Evolutionary conservation across 2,888 invertebrate species (phyloP), one percentile per base, ranked within the genome.

Genomic region (Rhogogaster chlorosoma): DNA sequence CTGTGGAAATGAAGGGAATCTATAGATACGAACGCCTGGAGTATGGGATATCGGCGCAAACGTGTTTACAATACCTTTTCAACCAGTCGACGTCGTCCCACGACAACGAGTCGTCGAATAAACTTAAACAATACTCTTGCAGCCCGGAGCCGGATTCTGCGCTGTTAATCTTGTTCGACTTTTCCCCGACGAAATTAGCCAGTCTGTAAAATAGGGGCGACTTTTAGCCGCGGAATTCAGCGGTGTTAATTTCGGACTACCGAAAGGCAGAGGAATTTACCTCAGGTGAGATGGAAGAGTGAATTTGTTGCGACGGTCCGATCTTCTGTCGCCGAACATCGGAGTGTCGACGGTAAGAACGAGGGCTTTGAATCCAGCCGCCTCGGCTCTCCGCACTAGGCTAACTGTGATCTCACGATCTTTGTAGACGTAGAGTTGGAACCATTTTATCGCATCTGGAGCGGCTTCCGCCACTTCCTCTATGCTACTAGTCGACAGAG

Each of bases 81-180:
- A 99, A 94, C 99, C 98, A 99, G 86, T 95, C 94, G 0, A 99
- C 95, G 89, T 98, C 98, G n/a, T 96, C 94, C 99, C 99, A 99
- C 1, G 96, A 96, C 26, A 99, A 92, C 1, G 96, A 95, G 85
- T 96, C 94, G 93, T 99, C 98, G 89, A 98, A 97, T 86, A 98
- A 94, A 85, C 95, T 95, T 49, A 95, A 94, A 0, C 98, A 97
- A 89, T 98, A 98, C 89, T 96, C 96, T 89, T 96, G 97, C 61
- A 99, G 94, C 0, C 97, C 97, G 0, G 98, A 98, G 12, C 96
- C 96, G 45, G 94, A 93, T n/a, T 93, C 93, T 0, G 95, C 92
- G 67, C 90, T 88, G 83, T 93, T 94, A 53, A 94, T 94, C 88
- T 94, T 95, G 64, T 93, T 94, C 86, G 95, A 93, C 87, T 94